These are phyloP conservation scores for Acleris laterana DNA, from an alignment of 2,888 invertebrate species.

Conservation along the genomic window DNA sequence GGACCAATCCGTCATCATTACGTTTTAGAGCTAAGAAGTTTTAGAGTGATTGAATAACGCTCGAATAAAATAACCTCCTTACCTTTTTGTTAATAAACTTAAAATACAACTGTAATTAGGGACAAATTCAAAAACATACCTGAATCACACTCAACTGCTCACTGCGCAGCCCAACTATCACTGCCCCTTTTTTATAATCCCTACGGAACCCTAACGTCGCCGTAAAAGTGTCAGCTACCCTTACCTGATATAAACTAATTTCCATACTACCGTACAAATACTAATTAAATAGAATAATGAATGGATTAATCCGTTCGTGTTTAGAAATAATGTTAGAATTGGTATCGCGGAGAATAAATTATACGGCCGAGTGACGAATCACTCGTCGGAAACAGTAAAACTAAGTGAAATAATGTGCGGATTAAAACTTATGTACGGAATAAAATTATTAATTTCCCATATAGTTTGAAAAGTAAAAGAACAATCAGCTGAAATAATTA, in stretches of 20 bases:
- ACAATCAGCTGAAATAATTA: too few species aligned
- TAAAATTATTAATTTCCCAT: too few species aligned
- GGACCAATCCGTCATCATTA: slow-evolving; percentile 14
- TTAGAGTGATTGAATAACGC: too few species aligned
- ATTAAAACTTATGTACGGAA: background rate
- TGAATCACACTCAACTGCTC: too few species aligned
- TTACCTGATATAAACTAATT: slow-evolving; percentile 39
- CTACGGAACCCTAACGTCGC: slow-evolving; percentile 9
- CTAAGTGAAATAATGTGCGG: background rate
- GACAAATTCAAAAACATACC: too few species aligned
- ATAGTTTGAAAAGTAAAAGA: too few species aligned
- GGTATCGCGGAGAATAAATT: slow-evolving; percentile 47
- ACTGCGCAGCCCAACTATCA: too few species aligned
- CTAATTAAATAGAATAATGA: slow-evolving; percentile 62
- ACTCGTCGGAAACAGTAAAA: slow-evolving; percentile 33
- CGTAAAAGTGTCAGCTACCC: slow-evolving; percentile 35
- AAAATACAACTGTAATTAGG: too few species aligned
- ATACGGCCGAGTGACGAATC: slow-evolving; percentile 48
- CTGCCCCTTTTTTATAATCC: too few species aligned
- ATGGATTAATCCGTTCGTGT: slow-evolving; percentile 58
- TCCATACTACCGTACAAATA: slow-evolving; percentile 55
- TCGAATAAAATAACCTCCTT: too few species aligned
- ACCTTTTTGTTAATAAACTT: too few species aligned
- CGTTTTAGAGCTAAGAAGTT: background rate
- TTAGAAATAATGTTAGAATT: slow-evolving; percentile 49